Conservation (phyloP, 1,140 invertebrate species). For the Babylonia areolata region DNA sequence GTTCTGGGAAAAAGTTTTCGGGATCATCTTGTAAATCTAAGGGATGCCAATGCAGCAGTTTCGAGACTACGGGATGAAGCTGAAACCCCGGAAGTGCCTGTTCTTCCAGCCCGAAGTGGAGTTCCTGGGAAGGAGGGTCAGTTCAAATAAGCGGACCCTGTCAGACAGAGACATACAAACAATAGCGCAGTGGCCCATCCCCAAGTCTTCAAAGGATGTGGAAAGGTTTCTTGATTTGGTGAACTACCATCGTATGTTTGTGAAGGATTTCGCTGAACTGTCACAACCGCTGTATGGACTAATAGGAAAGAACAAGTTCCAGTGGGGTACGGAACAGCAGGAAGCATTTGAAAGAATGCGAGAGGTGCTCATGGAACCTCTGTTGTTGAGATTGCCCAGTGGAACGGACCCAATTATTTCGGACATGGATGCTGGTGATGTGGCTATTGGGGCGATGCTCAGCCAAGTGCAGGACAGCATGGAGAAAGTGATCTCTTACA, state of each 20-base stretch:
- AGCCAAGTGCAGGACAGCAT: slow-evolving; percentile 48
- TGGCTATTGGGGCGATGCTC: slow-evolving; percentile 46
- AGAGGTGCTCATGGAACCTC: not conserved
- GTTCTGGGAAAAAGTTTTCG: not conserved
- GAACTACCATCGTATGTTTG: slow-evolving; percentile 44
- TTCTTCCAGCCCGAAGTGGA: slow-evolving; percentile 42
- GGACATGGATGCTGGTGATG: slow-evolving; percentile 56
- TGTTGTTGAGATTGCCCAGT: slow-evolving; percentile 34
- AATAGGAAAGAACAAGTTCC: slow-evolving; percentile 9
- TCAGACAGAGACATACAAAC: not conserved
- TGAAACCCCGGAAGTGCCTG: slow-evolving; percentile 48
- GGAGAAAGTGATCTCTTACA: slow-evolving; percentile 46
- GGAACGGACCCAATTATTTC: slow-evolving; percentile 50
- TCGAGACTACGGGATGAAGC: slow-evolving; percentile 9
- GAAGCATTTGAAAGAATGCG: slow-evolving; percentile 35
- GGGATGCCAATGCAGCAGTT: slow-evolving; percentile 8
- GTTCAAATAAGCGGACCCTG: not conserved
- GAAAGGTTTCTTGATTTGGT: slow-evolving; percentile 47
- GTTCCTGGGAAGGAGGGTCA: slow-evolving; percentile 39
- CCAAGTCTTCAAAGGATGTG: slow-evolving; percentile 35
- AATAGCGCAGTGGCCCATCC: slow-evolving; percentile 37
- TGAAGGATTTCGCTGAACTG: slow-evolving; percentile 38
- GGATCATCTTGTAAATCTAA: slow-evolving; percentile 13
- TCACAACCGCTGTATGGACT: slow-evolving; percentile 26
- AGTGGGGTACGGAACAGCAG: slow-evolving; percentile 48